These are phyloP conservation scores for Corapipo altera DNA, from an alignment of 2,113 vertebrate species.

Conservation along the genomic window DNA sequence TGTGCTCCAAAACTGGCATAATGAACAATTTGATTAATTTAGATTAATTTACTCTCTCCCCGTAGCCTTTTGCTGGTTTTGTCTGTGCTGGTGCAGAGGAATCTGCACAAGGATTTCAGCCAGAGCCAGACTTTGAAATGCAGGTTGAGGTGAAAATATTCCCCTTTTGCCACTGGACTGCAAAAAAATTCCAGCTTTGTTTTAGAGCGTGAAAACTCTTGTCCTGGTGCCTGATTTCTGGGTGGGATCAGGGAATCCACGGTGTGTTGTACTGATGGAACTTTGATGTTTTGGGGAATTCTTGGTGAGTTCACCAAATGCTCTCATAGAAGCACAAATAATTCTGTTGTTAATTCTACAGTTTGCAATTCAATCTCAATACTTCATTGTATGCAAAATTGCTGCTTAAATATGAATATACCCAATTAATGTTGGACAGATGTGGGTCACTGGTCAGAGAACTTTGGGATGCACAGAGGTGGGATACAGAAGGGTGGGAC, in stretches of 20 bases:
- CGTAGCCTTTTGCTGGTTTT: not conserved
- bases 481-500: not conserved
- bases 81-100: not conserved
- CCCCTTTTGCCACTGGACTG: not conserved
- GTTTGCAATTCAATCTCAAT: not conserved
- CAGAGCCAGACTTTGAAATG: not conserved
- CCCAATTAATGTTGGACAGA: not conserved
- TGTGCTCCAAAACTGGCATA: not conserved
- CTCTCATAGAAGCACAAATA: not conserved
- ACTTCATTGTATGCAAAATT: not conserved
- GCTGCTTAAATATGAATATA: not conserved
- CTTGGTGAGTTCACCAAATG: not conserved
- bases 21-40: not conserved
- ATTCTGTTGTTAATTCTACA: accelerated
- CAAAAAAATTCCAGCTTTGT: not conserved
- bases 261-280: not conserved
- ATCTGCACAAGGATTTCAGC: not conserved
- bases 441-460: not conserved
- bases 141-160: not conserved
- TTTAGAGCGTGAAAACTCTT: not conserved
- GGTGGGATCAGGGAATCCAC: not conserved
- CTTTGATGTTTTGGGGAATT: not conserved
- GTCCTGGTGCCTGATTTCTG: not conserved
- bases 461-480: not conserved
- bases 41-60: not conserved